A percentile compares a stretch with the other conserved stretches of the same genome.
Evolutionary conservation across 2,797 vertebrate genomes (phyloP).

Genomic region (Allenopithecus nigroviridis): DNA sequence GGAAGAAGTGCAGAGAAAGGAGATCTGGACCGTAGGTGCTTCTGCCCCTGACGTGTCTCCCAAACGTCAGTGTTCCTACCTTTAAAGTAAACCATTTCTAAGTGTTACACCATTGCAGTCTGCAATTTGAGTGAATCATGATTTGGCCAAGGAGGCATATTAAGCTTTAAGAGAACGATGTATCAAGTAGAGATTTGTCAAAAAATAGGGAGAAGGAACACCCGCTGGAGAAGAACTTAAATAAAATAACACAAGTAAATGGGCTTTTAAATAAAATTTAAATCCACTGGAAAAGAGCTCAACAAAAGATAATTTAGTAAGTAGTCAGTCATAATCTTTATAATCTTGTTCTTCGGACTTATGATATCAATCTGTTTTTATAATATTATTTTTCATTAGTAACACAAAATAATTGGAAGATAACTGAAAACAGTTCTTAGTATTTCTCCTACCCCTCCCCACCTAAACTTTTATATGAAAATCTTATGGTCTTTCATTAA

Average conservation of each 20-base stretch:
- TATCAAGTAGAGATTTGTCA: neutral
- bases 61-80: neutral
- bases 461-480: conserved; percentile 29
- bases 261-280: conserved; percentile 21
- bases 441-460: neutral
- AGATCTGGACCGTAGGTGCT: neutral
- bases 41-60: neutral
- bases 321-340: neutral
- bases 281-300: neutral
- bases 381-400: conserved; percentile 25
- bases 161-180: neutral
- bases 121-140: neutral
- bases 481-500: neutral
- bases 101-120: neutral
- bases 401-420: neutral
- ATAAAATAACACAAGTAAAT: neutral
- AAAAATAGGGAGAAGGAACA: neutral
- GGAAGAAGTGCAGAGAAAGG: neutral
- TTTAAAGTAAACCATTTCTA: neutral
- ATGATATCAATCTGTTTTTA: neutral
- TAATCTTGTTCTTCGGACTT: neutral
- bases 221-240: neutral
- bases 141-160: neutral
- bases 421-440: neutral
- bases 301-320: neutral